These are phyloP conservation scores for Botia almorhae DNA, from an alignment of 2,797 vertebrate species.

Conservation along the genomic window DNA sequence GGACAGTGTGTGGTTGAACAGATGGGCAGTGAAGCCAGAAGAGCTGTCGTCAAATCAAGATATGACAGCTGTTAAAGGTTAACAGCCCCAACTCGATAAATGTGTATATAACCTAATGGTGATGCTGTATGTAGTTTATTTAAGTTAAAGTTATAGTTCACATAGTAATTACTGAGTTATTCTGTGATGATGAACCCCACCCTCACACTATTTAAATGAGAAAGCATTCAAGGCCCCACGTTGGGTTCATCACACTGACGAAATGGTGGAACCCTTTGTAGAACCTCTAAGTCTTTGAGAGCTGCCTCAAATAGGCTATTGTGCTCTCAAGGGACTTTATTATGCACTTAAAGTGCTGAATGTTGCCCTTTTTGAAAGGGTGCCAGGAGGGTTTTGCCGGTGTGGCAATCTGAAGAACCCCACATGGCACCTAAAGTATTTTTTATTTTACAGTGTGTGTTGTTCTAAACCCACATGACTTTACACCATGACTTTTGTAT, in stretches of 20 bases:
- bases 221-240: neutral
- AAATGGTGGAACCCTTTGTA: neutral
- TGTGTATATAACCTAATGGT: neutral
- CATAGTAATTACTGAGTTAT: neutral
- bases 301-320: neutral
- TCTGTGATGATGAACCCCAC: neutral
- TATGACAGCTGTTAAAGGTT: constrained; percentile 11
- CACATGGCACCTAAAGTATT: no score
- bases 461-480: no score
- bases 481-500: neutral
- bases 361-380: neutral
- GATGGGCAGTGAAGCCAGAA: constrained; percentile 3
- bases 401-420: neutral
- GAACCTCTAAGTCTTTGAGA: neutral
- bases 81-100: constrained; percentile 18
- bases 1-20: constrained; percentile 29
- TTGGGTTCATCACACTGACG: neutral
- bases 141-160: neutral
- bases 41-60: neutral
- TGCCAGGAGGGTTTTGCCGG: neutral
- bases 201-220: neutral
- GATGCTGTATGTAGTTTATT: neutral
- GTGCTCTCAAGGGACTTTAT: no score
- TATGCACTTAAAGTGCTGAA: no score
- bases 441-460: no score